These are phyloP conservation scores for Enteromius radiatus DNA, from an alignment of 2,797 vertebrate genomes.

Conservation along the genomic window DNA sequence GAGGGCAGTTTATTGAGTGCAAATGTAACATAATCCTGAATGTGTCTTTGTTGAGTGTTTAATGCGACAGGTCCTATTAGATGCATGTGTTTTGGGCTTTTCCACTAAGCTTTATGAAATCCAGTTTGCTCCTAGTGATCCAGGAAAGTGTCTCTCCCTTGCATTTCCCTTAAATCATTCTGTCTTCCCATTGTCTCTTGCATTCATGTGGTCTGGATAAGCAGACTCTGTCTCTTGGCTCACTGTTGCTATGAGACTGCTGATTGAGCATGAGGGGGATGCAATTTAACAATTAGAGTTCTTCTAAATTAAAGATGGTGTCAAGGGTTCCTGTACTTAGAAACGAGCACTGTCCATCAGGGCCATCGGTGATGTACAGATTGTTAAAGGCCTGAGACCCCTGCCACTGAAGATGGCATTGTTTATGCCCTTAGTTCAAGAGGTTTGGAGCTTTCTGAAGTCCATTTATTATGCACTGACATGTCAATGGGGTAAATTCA, in stretches of 20 bases:
- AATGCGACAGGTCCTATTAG: neutral
- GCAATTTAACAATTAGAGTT: conserved; percentile 79
- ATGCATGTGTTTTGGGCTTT: conserved; percentile 4
- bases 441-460: neutral
- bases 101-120: neutral
- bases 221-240: conserved; percentile 30
- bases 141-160: conserved; percentile 17
- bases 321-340: conserved; percentile 68
- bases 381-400: conserved; percentile 29
- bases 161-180: conserved; percentile 19
- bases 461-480: neutral
- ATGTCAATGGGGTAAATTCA: neutral
- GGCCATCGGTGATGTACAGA: conserved; percentile 29
- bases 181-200: conserved; percentile 41
- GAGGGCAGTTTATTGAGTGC: neutral
- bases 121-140: conserved; percentile 2
- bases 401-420: neutral
- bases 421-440: neutral
- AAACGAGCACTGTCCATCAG: conserved; percentile 41
- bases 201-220: conserved; percentile 53
- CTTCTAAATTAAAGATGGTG: conserved; percentile 73
- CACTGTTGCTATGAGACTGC: conserved; percentile 78
- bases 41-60: conserved; percentile 40
- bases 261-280: conserved; percentile 75
- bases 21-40: conserved; percentile 11